A percentile compares a stretch with the other conserved stretches of the same genome.
phyloP scores from a whole-genome alignment of 2,113 vertebrate genomes.

The Dicrurus megarhynchus region DNA sequence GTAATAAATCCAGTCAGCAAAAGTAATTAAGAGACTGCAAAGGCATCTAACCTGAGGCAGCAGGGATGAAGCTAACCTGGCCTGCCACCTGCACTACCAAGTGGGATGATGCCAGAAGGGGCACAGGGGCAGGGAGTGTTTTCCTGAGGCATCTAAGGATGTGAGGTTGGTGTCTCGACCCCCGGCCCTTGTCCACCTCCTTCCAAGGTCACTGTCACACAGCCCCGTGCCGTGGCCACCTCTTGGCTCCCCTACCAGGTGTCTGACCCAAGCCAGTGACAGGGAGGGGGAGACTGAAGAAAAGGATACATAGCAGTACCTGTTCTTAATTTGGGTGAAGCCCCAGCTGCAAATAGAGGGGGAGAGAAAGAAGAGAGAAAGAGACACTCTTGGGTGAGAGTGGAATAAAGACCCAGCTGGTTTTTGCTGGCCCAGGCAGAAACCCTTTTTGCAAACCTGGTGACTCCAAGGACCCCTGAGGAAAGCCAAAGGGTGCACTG shows the following conservation, averaged over 20 bases:
- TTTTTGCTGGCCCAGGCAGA: not conserved
- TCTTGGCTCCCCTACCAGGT: not conserved
- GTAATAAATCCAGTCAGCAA: not conserved
- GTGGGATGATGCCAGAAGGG: not conserved
- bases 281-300: not conserved
- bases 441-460: not conserved
- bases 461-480: not conserved
- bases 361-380: not conserved
- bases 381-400: fast-evolving
- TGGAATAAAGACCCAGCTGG: fast-evolving
- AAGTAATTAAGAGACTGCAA: not conserved
- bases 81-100: no score
- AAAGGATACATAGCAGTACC: not conserved
- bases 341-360: not conserved
- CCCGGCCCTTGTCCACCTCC: not conserved
- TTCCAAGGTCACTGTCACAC: not conserved
- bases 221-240: fast-evolving
- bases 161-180: fast-evolving
- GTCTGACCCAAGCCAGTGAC: fast-evolving
- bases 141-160: not conserved
- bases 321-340: not conserved
- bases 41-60: not conserved
- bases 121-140: not conserved
- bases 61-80: not conserved
- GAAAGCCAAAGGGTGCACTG: not conserved